phyloP scores from a whole-genome alignment of 1,140 invertebrate genomes.

The Drosophila eugracilis region DNA sequence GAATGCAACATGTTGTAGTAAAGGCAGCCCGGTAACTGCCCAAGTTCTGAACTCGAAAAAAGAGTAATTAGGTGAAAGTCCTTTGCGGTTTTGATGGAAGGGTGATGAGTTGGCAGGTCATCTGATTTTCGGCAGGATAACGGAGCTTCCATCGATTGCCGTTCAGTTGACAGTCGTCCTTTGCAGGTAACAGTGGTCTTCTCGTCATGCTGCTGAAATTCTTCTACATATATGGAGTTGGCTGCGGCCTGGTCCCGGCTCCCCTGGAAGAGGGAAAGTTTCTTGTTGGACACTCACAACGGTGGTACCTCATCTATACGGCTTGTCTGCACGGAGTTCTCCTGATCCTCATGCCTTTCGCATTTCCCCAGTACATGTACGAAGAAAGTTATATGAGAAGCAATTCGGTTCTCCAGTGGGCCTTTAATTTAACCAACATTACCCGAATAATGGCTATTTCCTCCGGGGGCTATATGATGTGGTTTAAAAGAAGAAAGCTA shows the following conservation, averaged over 20 bases:
- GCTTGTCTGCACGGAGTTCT: constrained; percentile 10
- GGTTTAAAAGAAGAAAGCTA: constrained; percentile 15
- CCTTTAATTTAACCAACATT: constrained; percentile 25
- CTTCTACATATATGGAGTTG: constrained; percentile 18
- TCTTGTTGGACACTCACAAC: neutral
- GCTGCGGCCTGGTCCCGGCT: constrained; percentile 27
- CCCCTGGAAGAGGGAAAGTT: constrained; percentile 7
- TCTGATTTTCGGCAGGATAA: constrained; percentile 14
- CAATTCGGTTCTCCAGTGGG: constrained; percentile 27
- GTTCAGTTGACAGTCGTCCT: neutral
- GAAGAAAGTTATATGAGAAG: constrained; percentile 29
- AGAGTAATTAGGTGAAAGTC: constrained; percentile 14
- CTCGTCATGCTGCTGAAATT: constrained; percentile 30
- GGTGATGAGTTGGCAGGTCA: constrained; percentile 1
- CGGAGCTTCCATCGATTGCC: neutral
- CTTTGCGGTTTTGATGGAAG: neutral
- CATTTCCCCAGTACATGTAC: constrained; percentile 36
- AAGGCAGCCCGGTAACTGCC: neutral
- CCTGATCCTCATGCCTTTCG: constrained; percentile 20
- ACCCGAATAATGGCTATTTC: constrained; percentile 28
- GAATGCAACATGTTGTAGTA: constrained; percentile 51
- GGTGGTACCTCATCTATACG: constrained; percentile 23
- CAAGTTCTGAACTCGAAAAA: neutral
- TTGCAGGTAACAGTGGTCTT: neutral
- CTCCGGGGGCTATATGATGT: constrained; percentile 16